phyloP scores from a whole-genome alignment of 2,888 invertebrate species.

The Phania funesta region DNA sequence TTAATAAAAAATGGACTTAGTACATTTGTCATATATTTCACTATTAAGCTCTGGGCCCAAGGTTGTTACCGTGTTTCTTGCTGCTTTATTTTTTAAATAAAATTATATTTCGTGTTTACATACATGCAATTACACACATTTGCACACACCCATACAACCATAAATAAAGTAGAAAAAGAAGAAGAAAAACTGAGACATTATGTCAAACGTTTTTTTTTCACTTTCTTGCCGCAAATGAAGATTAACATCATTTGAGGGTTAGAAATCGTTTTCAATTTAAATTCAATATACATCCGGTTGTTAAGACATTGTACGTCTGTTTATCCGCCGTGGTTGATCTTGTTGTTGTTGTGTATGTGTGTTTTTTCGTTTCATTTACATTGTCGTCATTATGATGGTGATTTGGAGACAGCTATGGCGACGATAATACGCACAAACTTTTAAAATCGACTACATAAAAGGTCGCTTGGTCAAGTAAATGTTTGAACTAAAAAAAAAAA shows the following conservation, averaged over 20 bases:
- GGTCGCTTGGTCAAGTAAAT: slow-evolving; percentile 61
- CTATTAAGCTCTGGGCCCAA: slow-evolving; percentile 32
- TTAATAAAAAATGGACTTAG: not conserved
- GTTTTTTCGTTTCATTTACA: slow-evolving; percentile 36
- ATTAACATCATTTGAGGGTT: slow-evolving; percentile 65
- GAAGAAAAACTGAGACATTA: slow-evolving; percentile 45
- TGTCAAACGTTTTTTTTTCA: slow-evolving; percentile 56
- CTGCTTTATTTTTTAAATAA: slow-evolving; percentile 24
- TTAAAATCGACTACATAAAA: slow-evolving; percentile 47
- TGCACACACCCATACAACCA: not conserved
- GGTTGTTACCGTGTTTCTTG: slow-evolving; percentile 11
- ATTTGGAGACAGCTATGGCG: not conserved
- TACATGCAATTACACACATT: slow-evolving; percentile 24
- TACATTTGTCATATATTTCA: too few species aligned
- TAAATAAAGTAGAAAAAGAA: not conserved
- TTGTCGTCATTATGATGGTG: slow-evolving; percentile 35
- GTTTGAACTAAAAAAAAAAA: too few species aligned
- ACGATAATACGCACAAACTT: slow-evolving; percentile 5
- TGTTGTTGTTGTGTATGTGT: slow-evolving; percentile 18
- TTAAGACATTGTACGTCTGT: slow-evolving; percentile 49
- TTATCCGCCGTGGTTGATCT: not conserved
- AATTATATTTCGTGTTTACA: slow-evolving; percentile 36
- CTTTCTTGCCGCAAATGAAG: slow-evolving; percentile 61
- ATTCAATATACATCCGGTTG: slow-evolving; percentile 77
- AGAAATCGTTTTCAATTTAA: slow-evolving; percentile 77